These are phyloP conservation scores for Notothenia coriiceps DNA, from an alignment of 2,113 vertebrate species.

Conservation along the genomic window DNA sequence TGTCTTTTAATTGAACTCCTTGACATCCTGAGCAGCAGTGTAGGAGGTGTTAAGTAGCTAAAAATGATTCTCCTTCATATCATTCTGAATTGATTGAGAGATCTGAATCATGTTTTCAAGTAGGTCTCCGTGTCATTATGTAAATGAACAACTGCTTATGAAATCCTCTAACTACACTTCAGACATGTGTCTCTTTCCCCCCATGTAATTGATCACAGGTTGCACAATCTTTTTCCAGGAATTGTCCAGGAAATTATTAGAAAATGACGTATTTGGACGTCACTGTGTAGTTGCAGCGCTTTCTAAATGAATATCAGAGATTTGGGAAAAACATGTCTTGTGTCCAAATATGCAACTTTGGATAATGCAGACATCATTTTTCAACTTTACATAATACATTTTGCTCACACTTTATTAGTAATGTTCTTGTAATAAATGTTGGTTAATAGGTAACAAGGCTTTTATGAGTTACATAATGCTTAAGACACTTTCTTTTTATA, in stretches of 20 bases:
- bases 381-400: no score
- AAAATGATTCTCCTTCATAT: not conserved
- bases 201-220: not conserved
- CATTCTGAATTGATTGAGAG: not conserved
- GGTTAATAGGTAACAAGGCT: no score
- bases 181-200: not conserved
- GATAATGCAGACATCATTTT: no score
- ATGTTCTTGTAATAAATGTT: no score
- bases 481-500: no score
- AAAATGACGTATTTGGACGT: not conserved
- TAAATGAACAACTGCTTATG: not conserved
- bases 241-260: not conserved
- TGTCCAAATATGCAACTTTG: no score
- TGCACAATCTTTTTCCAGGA: not conserved
- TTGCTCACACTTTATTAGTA: no score
- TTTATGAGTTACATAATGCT: no score
- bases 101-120: not conserved
- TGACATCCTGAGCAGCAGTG: constrained; percentile 1
- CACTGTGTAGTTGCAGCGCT: no score
- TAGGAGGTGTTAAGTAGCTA: not conserved
- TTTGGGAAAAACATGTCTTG: no score
- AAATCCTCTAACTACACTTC: not conserved
- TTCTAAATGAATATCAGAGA: no score
- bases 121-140: not conserved
- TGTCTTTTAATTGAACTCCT: constrained; percentile 19